Conservation (phyloP, 2,797 vertebrate genomes). For the Coregonus suidteri region DNA sequence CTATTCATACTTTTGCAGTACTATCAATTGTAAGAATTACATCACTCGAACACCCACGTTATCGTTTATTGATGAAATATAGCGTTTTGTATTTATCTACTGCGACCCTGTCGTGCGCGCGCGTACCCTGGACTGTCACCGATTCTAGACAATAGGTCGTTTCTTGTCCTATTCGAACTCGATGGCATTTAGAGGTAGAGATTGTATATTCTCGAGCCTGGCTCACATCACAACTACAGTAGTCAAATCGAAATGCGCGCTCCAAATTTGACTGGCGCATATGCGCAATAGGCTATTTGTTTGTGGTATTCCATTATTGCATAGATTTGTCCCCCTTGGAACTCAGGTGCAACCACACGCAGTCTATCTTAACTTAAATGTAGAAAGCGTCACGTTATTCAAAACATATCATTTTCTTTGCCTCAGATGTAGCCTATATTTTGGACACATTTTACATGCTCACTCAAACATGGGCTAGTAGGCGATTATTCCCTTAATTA, state of each 20-base stretch:
- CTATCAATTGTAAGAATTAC: background rate
- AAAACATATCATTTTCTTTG: background rate
- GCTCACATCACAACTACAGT: constrained; percentile 76
- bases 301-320: constrained; percentile 37
- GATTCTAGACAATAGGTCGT: constrained; percentile 87
- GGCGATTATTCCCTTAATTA: too few species aligned
- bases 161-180: constrained; percentile 49
- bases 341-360: background rate
- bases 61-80: constrained; percentile 45
- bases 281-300: constrained; percentile 73
- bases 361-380: background rate
- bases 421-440: background rate
- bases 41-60: background rate
- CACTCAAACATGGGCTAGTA: background rate
- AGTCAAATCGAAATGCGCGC: constrained; percentile 80
- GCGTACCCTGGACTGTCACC: constrained; percentile 75
- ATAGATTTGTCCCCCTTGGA: background rate
- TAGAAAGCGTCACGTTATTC: background rate
- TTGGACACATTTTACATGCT: background rate
- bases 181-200: background rate
- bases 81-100: constrained; percentile 74
- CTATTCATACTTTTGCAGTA: background rate
- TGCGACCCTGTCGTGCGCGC: constrained; percentile 78
- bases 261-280: constrained; percentile 81
- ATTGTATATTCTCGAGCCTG: constrained; percentile 45